phyloP scores from a whole-genome alignment of 2,113 vertebrate species.

The Tapirus terrestris region DNA sequence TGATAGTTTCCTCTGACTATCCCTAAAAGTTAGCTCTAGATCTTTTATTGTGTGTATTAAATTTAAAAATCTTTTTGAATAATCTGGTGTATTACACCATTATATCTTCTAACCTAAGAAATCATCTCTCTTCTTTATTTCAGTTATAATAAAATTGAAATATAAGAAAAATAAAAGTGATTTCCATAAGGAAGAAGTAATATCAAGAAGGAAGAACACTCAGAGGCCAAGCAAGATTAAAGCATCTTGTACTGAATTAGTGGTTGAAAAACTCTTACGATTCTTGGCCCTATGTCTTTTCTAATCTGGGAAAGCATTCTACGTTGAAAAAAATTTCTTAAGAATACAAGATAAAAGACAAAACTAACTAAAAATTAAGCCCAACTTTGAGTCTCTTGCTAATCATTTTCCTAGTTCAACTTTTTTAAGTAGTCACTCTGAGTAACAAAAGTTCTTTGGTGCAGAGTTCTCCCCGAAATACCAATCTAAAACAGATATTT shows the following conservation, averaged over 20 bases:
- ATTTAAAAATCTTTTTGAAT: neutral
- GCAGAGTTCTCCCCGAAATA: neutral
- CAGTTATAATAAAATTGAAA: slow-evolving; percentile 22
- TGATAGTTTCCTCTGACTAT: neutral
- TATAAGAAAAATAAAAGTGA: slow-evolving; percentile 7
- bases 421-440: neutral
- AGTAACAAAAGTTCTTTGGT: neutral
- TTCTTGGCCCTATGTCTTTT: neutral
- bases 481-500: neutral
- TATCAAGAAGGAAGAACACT: neutral
- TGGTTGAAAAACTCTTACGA: neutral
- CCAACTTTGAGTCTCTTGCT: neutral
- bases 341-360: slow-evolving; percentile 1
- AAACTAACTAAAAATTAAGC: neutral
- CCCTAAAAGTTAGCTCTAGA: neutral
- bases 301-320: neutral
- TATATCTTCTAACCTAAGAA: neutral
- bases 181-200: neutral
- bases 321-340: neutral
- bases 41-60: neutral
- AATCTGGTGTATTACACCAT: neutral
- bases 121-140: neutral
- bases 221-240: neutral
- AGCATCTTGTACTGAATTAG: neutral
- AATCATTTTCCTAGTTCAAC: neutral